A percentile compares a stretch with the other conserved stretches of the same genome.
These are phyloP conservation scores for Epinotia nisella DNA, from an alignment of 2,888 invertebrate species.

Conservation along the genomic window DNA sequence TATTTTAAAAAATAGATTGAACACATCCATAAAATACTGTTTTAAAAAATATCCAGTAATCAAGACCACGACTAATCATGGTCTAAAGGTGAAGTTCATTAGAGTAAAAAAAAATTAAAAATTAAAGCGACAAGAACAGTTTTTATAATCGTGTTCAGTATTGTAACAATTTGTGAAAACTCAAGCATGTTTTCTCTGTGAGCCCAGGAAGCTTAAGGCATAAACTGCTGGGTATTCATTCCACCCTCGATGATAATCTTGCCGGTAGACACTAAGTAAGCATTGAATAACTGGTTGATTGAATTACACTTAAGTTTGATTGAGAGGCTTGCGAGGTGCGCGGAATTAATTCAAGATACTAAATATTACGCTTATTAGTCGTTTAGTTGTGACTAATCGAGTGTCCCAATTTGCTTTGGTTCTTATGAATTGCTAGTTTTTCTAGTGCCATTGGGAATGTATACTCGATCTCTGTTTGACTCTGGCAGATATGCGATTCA, in stretches of 20 bases:
- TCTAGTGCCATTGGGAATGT: too few relatives aligned
- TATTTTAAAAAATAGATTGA: too few relatives aligned
- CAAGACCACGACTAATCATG: too few relatives aligned
- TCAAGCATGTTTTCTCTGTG: not conserved
- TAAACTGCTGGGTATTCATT: not conserved
- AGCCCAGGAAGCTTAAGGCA: not conserved
- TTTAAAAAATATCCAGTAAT: too few relatives aligned
- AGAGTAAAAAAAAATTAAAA: too few relatives aligned
- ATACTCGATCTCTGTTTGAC: too few relatives aligned
- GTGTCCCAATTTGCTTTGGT: not conserved
- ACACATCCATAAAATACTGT: too few relatives aligned
- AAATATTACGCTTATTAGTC: constrained; percentile 8
- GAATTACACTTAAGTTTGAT: constrained; percentile 68
- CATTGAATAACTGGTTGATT: constrained; percentile 65
- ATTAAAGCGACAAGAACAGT: too few relatives aligned
- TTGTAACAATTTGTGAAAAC: too few relatives aligned
- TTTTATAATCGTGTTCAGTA: too few relatives aligned
- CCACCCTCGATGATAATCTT: not conserved
- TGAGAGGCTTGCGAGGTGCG: constrained; percentile 63
- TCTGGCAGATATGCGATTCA: too few relatives aligned
- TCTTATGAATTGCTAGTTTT: not conserved
- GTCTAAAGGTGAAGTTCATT: too few relatives aligned
- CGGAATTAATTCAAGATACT: constrained; percentile 66
- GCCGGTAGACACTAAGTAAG: constrained; percentile 55
- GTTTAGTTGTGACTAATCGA: not conserved